These are phyloP conservation scores for Platysteira castanea DNA, from an alignment of 2,113 vertebrate species.

Conservation along the genomic window DNA sequence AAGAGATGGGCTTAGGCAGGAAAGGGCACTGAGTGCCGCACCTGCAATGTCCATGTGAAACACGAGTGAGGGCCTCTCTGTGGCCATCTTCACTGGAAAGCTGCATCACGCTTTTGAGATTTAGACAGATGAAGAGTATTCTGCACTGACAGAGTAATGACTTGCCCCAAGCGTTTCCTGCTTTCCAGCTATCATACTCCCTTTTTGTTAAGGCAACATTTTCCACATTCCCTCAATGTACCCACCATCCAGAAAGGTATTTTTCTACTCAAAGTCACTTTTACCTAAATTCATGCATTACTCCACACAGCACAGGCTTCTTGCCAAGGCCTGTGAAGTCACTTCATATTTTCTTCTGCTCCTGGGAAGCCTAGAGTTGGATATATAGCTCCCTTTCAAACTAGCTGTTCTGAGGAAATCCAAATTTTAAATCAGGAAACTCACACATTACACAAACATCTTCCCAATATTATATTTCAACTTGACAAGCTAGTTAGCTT, in stretches of 20 bases:
- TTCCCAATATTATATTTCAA: background rate
- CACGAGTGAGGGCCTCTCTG: background rate
- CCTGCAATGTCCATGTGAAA: background rate
- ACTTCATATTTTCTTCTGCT: background rate
- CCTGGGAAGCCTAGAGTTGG: background rate
- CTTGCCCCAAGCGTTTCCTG: background rate
- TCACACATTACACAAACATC: background rate
- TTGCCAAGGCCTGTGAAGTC: background rate
- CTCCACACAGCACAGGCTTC: background rate
- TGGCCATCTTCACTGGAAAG: background rate
- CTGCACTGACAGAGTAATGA: background rate
- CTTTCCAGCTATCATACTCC: background rate
- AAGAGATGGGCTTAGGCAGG: background rate
- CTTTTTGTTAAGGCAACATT: background rate
- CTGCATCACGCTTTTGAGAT: background rate
- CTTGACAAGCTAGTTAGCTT: background rate
- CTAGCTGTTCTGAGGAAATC: background rate
- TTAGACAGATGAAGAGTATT: background rate
- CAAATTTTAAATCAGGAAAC: background rate
- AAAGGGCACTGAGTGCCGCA: background rate
- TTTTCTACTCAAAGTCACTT: background rate
- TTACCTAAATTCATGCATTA: background rate
- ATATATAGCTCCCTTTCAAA: background rate
- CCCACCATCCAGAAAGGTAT: background rate
- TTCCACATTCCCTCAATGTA: background rate